phyloP scores from a whole-genome alignment of 2,888 invertebrate genomes.

The Hemistola chrysoprasaria region DNA sequence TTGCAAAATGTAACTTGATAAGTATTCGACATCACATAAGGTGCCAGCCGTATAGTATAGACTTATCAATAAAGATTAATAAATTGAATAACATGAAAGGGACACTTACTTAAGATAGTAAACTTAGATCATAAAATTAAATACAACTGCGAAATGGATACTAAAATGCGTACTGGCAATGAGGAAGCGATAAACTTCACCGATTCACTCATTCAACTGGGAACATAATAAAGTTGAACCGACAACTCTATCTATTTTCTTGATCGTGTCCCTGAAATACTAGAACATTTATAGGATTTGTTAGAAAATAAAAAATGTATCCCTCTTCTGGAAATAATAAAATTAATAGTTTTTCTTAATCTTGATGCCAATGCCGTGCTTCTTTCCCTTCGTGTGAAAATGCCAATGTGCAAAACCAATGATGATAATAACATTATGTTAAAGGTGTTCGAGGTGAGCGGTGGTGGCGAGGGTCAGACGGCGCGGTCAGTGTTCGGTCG shows the following conservation, averaged over 20 bases:
- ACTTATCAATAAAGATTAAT: too few relatives aligned
- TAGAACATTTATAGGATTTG: constrained; percentile 12
- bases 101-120: neutral
- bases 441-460: constrained; percentile 94
- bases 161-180: constrained; percentile 1
- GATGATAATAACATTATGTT: too few relatives aligned
- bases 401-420: too few relatives aligned
- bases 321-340: too few relatives aligned
- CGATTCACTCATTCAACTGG: neutral
- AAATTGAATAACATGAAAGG: too few relatives aligned
- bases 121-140: constrained; percentile 4
- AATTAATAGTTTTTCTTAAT: too few relatives aligned
- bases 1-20: constrained; percentile 24
- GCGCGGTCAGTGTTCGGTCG: constrained; percentile 86
- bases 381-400: too few relatives aligned
- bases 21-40: too few relatives aligned
- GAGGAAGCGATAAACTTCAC: constrained; percentile 5
- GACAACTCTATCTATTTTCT: constrained; percentile 6
- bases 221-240: constrained; percentile 3
- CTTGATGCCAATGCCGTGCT: too few relatives aligned
- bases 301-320: too few relatives aligned
- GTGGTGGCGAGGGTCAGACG: constrained; percentile 76
- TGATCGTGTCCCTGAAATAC: constrained; percentile 11
- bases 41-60: too few relatives aligned
- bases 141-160: constrained; percentile 1